Evolutionary conservation across 2,888 invertebrate species (phyloP), one percentile per base, ranked within the genome.

Genomic region (Electrophaes corylata): DNA sequence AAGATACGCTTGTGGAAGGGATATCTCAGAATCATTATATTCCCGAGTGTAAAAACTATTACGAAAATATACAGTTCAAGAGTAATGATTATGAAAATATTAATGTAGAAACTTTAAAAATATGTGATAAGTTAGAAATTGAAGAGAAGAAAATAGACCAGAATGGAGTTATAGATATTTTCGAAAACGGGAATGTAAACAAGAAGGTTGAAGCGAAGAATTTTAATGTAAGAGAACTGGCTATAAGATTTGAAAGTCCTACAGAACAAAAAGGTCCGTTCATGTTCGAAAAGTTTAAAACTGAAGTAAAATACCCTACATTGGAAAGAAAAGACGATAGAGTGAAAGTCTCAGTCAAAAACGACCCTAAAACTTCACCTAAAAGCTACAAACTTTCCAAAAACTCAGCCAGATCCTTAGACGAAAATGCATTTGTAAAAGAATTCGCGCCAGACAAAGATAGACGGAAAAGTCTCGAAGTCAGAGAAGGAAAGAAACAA

Each of bases 351-450:
- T 76, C 83, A 62, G 74, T 84, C 0, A 79, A 78, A 46, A 83
- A 76, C 45, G 80, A 78, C 20, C 78, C 80, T 1, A 60, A 56
- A 33, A 57, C 50, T 0, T 90, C 95, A 0, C 94, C 95, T 0
- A 92, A 93, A 69, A 92, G 92, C 16, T 88, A 87, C 57, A 90
- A 88, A 63, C 75, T 94, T 49, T 86, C 94, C 0, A 94, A 94
- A 72, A 93, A 93, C 63, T 93, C 94, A 0, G 94, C 95, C 0
- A 86, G 95, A 20, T 95, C 95, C 0, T 79, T 96, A 52, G 96
- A 96, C 78, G 96, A 95, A 70, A 95, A 94, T 65, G 95, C 95
- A 10, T 96, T 96, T 68, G 88, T 94, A 1, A 93, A 94, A 62
- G 95, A 95, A 74, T 95, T 94, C 65, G 94, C 94, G 0, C 73